These are phyloP conservation scores for Calliphora vomitoria DNA, from an alignment of 2,888 invertebrate genomes.

Conservation along the genomic window DNA sequence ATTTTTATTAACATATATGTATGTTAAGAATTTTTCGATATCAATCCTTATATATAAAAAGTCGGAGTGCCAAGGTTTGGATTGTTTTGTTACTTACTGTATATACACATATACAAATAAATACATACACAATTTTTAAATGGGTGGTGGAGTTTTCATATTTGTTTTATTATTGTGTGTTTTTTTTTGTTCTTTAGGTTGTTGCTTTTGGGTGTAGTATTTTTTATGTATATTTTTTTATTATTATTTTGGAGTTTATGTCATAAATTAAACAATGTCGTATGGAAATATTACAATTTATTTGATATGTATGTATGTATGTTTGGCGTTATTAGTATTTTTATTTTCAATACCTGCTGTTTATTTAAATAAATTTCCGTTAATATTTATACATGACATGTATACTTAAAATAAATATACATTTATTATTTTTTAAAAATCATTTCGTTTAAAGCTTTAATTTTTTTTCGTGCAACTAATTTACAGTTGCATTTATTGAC, in stretches of 20 bases:
- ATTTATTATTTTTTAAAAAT: conserved; percentile 2
- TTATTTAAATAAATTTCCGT: conserved; percentile 57
- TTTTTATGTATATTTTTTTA: background rate
- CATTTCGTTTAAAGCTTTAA: background rate
- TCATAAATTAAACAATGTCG: conserved; percentile 48
- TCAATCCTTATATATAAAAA: no score
- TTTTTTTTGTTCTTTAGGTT: background rate
- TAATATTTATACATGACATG: conserved; percentile 49
- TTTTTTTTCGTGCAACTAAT: background rate
- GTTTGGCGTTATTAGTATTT: background rate
- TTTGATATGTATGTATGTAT: conserved; percentile 3
- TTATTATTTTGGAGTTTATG: conserved; percentile 47
- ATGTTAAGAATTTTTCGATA: no score
- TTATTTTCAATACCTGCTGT: conserved; percentile 49
- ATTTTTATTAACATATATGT: no score
- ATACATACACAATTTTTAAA: conserved; percentile 1
- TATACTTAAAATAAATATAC: conserved; percentile 13
- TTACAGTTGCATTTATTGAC: background rate
- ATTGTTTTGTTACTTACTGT: no score
- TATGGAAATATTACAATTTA: conserved; percentile 29
- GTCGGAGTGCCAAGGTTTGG: no score
- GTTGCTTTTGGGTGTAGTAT: background rate
- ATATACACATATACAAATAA: background rate
- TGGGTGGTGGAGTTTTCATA: conserved; percentile 42
- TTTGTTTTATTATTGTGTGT: conserved; percentile 23